phyloP scores from a whole-genome alignment of 92 coral and sea anemone genomes.

The Palythoa grandiflora region DNA sequence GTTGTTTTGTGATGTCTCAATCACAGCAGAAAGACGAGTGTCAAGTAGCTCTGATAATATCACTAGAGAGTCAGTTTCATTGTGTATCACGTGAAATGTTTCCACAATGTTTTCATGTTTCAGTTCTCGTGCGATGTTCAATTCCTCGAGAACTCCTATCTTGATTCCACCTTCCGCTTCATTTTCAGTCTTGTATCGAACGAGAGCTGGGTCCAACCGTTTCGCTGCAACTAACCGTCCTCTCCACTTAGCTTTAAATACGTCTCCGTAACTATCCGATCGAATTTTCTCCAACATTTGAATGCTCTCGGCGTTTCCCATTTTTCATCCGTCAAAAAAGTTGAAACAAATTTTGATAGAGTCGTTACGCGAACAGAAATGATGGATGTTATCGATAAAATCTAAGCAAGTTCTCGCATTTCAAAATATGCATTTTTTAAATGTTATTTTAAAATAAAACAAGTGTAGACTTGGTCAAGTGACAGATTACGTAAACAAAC shows the following conservation, averaged over 20 bases:
- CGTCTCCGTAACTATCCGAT: conserved; percentile 63
- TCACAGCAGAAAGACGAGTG: conserved; percentile 47
- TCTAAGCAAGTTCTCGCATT: too few relatives aligned
- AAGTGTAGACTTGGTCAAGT: too few relatives aligned
- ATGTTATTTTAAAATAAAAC: too few relatives aligned
- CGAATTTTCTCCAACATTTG: conserved; percentile 39
- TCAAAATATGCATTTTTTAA: too few relatives aligned
- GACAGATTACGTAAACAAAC: too few relatives aligned
- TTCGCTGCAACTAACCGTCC: conserved; percentile 71
- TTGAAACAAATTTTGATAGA: background rate
- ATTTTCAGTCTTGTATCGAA: conserved; percentile 17
- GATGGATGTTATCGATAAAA: too few relatives aligned
- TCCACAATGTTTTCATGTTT: conserved; percentile 61
- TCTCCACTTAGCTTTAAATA: conserved; percentile 67
- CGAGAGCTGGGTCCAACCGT: conserved; percentile 55
- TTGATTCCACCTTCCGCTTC: conserved; percentile 5
- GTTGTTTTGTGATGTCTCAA: conserved; percentile 34
- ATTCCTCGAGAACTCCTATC: conserved; percentile 48
- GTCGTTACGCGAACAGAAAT: background rate
- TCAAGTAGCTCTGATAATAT: conserved; percentile 66
- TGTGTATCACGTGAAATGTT: conserved; percentile 36
- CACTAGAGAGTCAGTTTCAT: conserved; percentile 49
- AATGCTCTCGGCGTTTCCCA: conserved; percentile 31
- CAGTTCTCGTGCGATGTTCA: conserved; percentile 51
- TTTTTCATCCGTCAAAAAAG: background rate